Evolutionary conservation across 2,113 vertebrate genomes (phyloP).

Genomic region (Poeciliopsis occidentalis): DNA sequence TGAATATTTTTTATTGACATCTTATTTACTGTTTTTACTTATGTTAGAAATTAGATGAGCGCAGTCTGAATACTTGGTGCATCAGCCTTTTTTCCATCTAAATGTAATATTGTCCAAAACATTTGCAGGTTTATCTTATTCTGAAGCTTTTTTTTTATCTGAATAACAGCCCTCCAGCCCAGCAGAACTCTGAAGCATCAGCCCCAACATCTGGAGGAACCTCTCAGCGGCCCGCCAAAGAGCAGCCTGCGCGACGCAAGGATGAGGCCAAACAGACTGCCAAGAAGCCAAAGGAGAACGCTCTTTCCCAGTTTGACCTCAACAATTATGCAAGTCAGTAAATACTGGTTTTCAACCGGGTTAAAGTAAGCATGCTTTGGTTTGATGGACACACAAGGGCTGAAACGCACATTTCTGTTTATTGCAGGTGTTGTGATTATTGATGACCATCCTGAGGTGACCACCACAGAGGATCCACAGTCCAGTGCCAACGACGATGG

Average conservation of each 20-base stretch:
- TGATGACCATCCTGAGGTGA: constrained; percentile 98
- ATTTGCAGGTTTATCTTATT: too few relatives aligned
- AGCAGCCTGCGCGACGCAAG: constrained; percentile 86
- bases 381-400: not conserved
- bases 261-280: constrained; percentile 90
- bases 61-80: too few relatives aligned
- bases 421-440: constrained; percentile 96
- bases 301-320: constrained; percentile 97
- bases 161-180: constrained; percentile 64
- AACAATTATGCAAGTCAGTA: constrained; percentile 98
- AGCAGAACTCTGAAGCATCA: constrained; percentile 81
- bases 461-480: constrained; percentile 95
- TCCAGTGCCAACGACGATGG: constrained; percentile 94
- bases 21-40: too few relatives aligned
- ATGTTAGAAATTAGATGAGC: too few relatives aligned
- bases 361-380: not conserved
- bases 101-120: too few relatives aligned
- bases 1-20: too few relatives aligned
- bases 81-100: too few relatives aligned
- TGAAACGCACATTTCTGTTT: constrained; percentile 1
- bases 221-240: constrained; percentile 84
- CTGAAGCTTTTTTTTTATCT: not conserved
- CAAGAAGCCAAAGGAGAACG: constrained; percentile 96
- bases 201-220: constrained; percentile 65
- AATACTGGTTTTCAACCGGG: not conserved